Percentiles rank a stretch among this genome's conserved stretches.
These are phyloP conservation scores for Trichogramma evanescens DNA, from an alignment of 2,888 invertebrate genomes.

Conservation along the genomic window DNA sequence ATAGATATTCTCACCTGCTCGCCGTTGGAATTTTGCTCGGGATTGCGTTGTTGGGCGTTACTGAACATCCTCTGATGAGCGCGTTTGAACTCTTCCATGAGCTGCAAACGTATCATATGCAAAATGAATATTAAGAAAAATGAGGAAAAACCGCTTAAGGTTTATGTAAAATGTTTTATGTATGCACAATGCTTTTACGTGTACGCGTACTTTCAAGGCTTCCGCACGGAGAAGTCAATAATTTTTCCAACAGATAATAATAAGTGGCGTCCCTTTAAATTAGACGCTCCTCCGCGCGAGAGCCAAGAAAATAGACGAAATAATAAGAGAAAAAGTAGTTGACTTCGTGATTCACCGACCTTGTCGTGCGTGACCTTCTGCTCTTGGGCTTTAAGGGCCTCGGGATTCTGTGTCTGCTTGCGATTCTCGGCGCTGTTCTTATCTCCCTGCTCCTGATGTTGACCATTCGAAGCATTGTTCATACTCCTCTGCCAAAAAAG, in stretches of 20 bases:
- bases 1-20: constrained; percentile 34
- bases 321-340: background rate
- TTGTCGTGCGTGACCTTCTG: constrained; percentile 45
- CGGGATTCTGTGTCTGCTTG: constrained; percentile 37
- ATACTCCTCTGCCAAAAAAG: background rate
- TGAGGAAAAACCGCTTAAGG: constrained; percentile 1
- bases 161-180: background rate
- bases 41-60: constrained; percentile 34
- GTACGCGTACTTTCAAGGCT: too few relatives aligned
- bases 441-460: background rate
- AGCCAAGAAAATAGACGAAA: background rate
- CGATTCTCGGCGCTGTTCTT: constrained; percentile 12
- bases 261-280: background rate
- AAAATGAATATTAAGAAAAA: constrained; percentile 11
- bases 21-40: constrained; percentile 17
- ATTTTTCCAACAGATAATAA: too few relatives aligned
- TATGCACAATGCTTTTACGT: too few relatives aligned
- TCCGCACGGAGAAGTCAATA: too few relatives aligned
- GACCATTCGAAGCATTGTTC: background rate
- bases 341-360: constrained; percentile 27
- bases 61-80: constrained; percentile 82
- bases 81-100: constrained; percentile 86
- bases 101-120: constrained; percentile 20
- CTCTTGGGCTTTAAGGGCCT: constrained; percentile 36
- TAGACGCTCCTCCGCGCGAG: background rate